A percentile compares a stretch with the other conserved stretches of the same genome.
These are phyloP conservation scores for Elegia similella DNA, from an alignment of 2,888 invertebrate genomes.

Conservation along the genomic window DNA sequence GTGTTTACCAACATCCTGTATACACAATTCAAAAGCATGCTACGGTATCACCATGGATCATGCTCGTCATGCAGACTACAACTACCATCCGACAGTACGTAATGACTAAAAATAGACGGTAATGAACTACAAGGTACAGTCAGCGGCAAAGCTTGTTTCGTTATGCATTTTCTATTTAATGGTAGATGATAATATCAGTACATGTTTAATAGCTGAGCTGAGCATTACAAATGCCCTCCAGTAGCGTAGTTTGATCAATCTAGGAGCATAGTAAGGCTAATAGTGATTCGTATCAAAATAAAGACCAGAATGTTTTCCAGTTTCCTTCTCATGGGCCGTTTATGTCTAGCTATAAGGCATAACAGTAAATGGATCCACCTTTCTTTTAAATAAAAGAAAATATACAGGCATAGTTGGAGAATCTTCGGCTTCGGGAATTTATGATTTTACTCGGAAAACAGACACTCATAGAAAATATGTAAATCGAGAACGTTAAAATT, in stretches of 20 bases:
- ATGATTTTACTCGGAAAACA: not conserved
- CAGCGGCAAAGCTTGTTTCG: not conserved
- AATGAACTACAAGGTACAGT: slow-evolving; percentile 20
- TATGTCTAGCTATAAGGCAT: not conserved
- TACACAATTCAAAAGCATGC: slow-evolving; percentile 5
- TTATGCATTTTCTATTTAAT: not conserved
- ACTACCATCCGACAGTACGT: slow-evolving; percentile 8
- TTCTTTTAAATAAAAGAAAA: too few relatives aligned
- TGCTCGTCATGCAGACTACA: slow-evolving; percentile 14
- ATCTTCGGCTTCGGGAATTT: not conserved
- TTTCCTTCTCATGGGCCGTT: too few relatives aligned
- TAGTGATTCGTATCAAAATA: too few relatives aligned
- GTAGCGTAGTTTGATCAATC: too few relatives aligned
- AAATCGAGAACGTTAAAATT: not conserved
- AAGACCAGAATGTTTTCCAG: too few relatives aligned
- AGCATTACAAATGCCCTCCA: too few relatives aligned
- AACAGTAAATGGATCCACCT: too few relatives aligned
- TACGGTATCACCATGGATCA: not conserved
- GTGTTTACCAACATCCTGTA: too few relatives aligned
- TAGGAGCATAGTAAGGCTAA: too few relatives aligned
- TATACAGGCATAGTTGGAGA: not conserved
- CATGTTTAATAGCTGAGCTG: too few relatives aligned
- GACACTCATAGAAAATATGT: not conserved
- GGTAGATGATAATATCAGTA: too few relatives aligned
- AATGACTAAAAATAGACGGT: slow-evolving; percentile 19